Base-by-base conservation (phyloP, 2,888 invertebrate species). In the Torymus aiolomorphi region DNA sequence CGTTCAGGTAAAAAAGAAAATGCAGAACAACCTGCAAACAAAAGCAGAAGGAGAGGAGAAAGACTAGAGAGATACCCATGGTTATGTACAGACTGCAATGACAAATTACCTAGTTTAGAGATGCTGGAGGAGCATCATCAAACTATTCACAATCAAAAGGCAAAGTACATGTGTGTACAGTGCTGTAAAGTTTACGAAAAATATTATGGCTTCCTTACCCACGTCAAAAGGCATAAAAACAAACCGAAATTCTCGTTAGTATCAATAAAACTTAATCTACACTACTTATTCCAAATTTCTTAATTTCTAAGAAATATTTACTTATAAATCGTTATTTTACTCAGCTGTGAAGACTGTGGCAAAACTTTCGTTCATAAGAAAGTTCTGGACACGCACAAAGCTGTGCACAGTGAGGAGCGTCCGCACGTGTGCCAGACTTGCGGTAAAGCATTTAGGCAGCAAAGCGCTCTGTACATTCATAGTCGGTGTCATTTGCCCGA, bases 151-250 rank as follows among this genome's bases (percentile, higher is more conserved):
- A 93, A 93, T 63, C 93, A 94, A 84, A 92, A 93, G 81, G 91
- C 93, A 0, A 93, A 93, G 8, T 95, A 94, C 84, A 92, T 92
- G 85, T 95, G 95, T 86, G 92, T 93, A 20, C 94, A 94, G 85
- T 95, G 95, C 86, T 93, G 93, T 63, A 93, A 93, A 84, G 92
- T 93, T 14, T 92, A 92, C 83, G 92, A 92, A 62, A 93, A 93
- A 85, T 94, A 94, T 88, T 91, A 91, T 80, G 92, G 92, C 4
- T 95, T 95, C 86, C 87, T 95, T 10, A 92, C 92, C 74, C 95
- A 95, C 88, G 93, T 94, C 0, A 90, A 92, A 82, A 91, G 92
- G 66, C 95, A 95, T 87, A 92, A 93, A 82, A 92, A 92, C 78
- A 92, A 92, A 84, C 89, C 94, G 49, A 93, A 93, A 91, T 94